Evolutionary conservation across 2,113 vertebrate genomes (phyloP), one percentile per base, ranked within the genome.

Genomic region (Barbus barbus): DNA sequence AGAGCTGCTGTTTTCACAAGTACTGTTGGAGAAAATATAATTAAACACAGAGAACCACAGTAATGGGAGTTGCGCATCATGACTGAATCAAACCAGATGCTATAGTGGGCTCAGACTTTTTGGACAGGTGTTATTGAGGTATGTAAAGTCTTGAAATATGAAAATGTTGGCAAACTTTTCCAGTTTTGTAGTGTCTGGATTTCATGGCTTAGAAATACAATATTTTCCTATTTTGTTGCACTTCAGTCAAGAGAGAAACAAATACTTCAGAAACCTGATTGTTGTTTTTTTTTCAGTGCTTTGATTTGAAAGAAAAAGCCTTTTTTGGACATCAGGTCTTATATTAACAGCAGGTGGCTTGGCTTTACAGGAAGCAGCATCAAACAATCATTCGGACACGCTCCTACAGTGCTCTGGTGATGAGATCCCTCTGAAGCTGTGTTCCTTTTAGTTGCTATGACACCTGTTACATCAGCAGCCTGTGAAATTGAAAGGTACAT

Each of bases 401-500:
- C 36, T 65, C n/a, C 2, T 28, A 2, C 26, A 31, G 36, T 73
- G 71, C 69, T 78, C 67, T 86, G 67, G 22, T 87, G 58, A 72
- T 61, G 48, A 31, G 24, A 44, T 83, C 76, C 63, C 73, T 75
- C 16, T 65, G 51, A 56, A 74, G 63, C 18, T 2, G 22, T 60
- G 60, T 13, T 48, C 48, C 48, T 67, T 83, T 58, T 63, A 4
- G 53, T 82, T 87, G 75, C 73, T 76, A 77, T 85, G 85, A 82
- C 61, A 65, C 53, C 86, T 75, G 76, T 82, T 77, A 83, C 83
- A 85, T 88, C 87, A 85, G 48, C 69, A 74, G 41, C 58, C 4
- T 16, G 58, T 69, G 33, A 82, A 31, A 87, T 72, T 82, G 84
- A 67, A 36, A 53, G 81, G 78, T 82, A 61, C 69, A 73, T 65